Evolutionary conservation across 2,888 invertebrate genomes (phyloP).

Genomic region (Crocallis elinguaria): DNA sequence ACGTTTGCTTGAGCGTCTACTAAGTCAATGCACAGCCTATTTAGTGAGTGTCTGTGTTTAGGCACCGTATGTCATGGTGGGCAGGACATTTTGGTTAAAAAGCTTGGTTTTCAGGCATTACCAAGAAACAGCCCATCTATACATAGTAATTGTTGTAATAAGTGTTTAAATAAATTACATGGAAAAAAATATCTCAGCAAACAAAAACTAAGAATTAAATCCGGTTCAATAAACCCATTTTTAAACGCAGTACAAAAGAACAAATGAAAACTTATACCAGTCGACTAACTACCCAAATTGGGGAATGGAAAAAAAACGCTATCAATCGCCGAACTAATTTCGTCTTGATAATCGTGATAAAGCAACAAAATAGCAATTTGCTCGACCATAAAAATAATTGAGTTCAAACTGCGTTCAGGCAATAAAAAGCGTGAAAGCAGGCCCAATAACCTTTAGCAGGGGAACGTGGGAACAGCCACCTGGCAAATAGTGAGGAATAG

Average conservation of each 20-base stretch:
- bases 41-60: no score
- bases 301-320: conserved; percentile 58
- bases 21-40: no score
- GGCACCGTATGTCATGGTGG: no score
- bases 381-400: conserved; percentile 83
- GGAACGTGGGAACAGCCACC: conserved; percentile 78
- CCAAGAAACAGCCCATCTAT: no score
- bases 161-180: background rate
- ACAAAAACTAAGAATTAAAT: background rate
- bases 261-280: conserved; percentile 17
- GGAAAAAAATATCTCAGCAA: background rate
- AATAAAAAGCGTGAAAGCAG: conserved; percentile 83
- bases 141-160: no score
- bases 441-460: conserved; percentile 80
- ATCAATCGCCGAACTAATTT: conserved; percentile 79
- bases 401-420: conserved; percentile 83
- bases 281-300: conserved; percentile 44
- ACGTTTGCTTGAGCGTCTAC: no score
- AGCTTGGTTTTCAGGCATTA: no score
- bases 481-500: conserved; percentile 76
- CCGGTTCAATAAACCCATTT: background rate
- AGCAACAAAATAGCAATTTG: conserved; percentile 84
- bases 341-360: conserved; percentile 81
- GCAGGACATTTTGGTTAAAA: no score
- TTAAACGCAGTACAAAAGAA: conserved; percentile 12